Base-by-base conservation (phyloP, 2,888 invertebrate genomes). In the Megamerina dolium region DNA sequence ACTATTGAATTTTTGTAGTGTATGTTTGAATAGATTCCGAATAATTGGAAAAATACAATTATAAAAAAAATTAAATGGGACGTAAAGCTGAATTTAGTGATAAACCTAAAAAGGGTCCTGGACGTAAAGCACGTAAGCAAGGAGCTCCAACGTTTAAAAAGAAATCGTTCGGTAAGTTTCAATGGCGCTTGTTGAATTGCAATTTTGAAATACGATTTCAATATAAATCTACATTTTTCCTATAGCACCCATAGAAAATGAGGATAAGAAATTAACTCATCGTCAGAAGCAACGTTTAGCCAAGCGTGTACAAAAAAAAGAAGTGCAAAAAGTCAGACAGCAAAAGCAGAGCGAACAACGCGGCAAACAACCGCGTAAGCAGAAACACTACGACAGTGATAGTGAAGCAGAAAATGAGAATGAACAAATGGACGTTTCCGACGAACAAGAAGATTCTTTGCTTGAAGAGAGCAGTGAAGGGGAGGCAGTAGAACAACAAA, bases 51-150 rank as follows among this genome's bases (percentile, higher is more conserved):
- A n/a, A n/a, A n/a, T n/a, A n/a, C n/a, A n/a, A n/a, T n/a, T n/a
- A n/a, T n/a, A 40, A 46, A 21, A 50, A 39, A 47, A 37, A 26
- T 13, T n/a, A 21, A 61, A 92, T 92, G 92, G 91, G 91, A 50
- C 78, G 91, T 31, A 91, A 89, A 73, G 89, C 86, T 4, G 85
- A 85, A 61, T 90, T 83, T 66, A 77, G 77, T 54, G 85, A 86
- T 57, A 77, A 81, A 54, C 78, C 78, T 2, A 87, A 87, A 63
- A 85, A 82, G 58, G 92, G 92, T 0, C 90, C 87, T 8, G 93
- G 92, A 0, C 80, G 83, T 52, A 94, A 93, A 71, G 75, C 90
- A 0, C 85, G 82, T 55, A 94, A 93, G 63, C 94, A 94, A 63
- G 80, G 81, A 32, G 83, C 86, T 56, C 93, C 94, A 2, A 74